These are phyloP conservation scores for Drosophila prostipennis DNA, from an alignment of 2,888 invertebrate genomes.

Conservation along the genomic window DNA sequence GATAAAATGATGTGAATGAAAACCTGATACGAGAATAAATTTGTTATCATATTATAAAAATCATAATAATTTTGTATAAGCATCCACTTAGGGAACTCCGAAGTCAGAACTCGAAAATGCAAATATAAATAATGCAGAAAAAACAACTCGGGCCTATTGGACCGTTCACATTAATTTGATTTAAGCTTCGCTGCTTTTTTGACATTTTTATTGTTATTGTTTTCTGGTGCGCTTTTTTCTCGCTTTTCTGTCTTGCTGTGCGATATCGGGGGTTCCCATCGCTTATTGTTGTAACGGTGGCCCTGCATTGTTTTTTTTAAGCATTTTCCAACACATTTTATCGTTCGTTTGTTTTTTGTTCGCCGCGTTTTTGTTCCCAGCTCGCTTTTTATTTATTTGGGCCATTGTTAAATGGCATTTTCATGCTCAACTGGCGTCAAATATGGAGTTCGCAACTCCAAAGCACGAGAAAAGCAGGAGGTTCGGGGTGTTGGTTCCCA, in stretches of 20 bases:
- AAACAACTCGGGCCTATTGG: constrained; percentile 38
- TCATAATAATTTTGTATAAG: background rate
- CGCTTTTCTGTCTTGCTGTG: constrained; percentile 56
- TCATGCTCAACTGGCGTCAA: constrained; percentile 79
- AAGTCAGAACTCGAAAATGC: constrained; percentile 11
- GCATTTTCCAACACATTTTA: constrained; percentile 70
- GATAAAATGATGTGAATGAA: too few relatives aligned
- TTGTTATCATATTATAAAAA: too few relatives aligned
- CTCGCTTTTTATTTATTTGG: constrained; percentile 40
- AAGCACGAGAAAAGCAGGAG: background rate
- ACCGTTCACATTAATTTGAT: constrained; percentile 75
- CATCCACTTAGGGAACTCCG: background rate
- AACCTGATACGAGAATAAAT: too few relatives aligned
- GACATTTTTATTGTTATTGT: constrained; percentile 81
- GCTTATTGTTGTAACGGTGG: constrained; percentile 50
- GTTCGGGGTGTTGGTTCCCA: constrained; percentile 31
- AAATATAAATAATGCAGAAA: constrained; percentile 12
- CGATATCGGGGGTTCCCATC: constrained; percentile 54
- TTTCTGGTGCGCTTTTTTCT: constrained; percentile 64
- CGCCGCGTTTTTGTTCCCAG: constrained; percentile 47
- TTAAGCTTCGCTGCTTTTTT: constrained; percentile 76
- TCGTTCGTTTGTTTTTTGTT: constrained; percentile 41
- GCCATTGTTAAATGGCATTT: constrained; percentile 78
- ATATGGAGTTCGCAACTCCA: constrained; percentile 56
- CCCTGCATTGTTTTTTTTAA: constrained; percentile 69